Evolutionary conservation across 2,113 vertebrate genomes (phyloP), one percentile per base, ranked within the genome.

Genomic region (Nothocercus nigrocapillus): DNA sequence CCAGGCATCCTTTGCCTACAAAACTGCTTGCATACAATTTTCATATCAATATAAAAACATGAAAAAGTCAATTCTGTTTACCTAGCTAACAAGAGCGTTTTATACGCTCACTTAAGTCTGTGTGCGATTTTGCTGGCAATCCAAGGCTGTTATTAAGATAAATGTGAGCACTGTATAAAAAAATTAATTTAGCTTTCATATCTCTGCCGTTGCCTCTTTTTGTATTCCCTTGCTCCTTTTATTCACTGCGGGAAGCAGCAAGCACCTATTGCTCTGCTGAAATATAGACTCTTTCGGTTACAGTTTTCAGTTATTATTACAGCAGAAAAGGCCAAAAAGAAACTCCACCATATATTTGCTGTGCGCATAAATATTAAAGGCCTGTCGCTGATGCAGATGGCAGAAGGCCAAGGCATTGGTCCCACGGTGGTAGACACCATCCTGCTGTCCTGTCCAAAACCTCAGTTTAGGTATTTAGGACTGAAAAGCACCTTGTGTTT

Each of bases 31-130:
- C 53, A 73, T 3, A 8, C 24, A n/a, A 25, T 25, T 80, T 64
- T 70, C 27, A 18, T 77, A 70, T 53, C 72, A 68, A 40, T 38
- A 78, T 30, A 80, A 90, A 93, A 89, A 66, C 38, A 84, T 45
- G 74, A 70, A 89, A 88, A 92, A 86, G 49, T 19, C 84, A 40
- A 32, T 51, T 94, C 58, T 93, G 76, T 87, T 92, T 96, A 75
- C 64, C 40, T 30, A 38, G 19, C 32, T 80, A 83, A 74, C 0
- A 21, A 7, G 7, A 1, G 1, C 11, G 49, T 85, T 89, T 88
- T 72, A 75, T 6, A 13, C 20, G 56, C 61, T 79, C 67, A 24
- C 62, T 96, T 67, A 70, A 85, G 69, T 59, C 67, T 76, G 49
- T 27, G 44, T 2, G 1, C 47, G 38, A 47, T 32, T 81, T 32